Percentiles rank a stretch among this genome's conserved stretches.
phyloP scores from a whole-genome alignment of 2,797 vertebrate species.

The Syngnathus rostellatus region DNA sequence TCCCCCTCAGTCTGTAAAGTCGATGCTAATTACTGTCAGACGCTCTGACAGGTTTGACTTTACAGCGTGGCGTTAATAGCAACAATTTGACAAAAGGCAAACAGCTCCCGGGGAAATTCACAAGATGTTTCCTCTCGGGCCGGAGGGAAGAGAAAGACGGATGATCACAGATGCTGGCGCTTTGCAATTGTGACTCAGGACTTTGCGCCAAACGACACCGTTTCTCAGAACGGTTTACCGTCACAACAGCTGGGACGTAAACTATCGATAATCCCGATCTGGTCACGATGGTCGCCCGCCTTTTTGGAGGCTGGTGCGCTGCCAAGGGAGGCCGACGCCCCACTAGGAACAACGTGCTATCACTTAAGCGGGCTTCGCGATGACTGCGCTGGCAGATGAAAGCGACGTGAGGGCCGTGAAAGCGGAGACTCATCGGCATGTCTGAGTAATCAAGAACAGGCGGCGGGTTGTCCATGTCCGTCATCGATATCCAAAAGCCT shows the following conservation, averaged over 20 bases:
- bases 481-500: neutral
- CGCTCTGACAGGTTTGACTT: conserved; percentile 5
- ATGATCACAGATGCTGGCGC: conserved; percentile 3
- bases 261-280: conserved; percentile 4
- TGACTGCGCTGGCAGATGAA: conserved; percentile 4
- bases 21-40: conserved; percentile 3
- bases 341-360: conserved; percentile 1
- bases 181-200: neutral
- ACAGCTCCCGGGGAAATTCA: conserved; percentile 6
- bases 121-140: conserved; percentile 2
- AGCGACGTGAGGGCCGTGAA: neutral
- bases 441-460: conserved; percentile 4
- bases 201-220: neutral
- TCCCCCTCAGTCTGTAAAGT: conserved; percentile 13
- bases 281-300: neutral
- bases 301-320: neutral
- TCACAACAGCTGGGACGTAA: conserved; percentile 8
- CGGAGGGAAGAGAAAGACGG: neutral
- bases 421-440: neutral
- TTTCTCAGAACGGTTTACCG: neutral
- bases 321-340: neutral
- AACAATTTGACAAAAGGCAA: conserved; percentile 8
- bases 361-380: neutral
- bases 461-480: neutral
- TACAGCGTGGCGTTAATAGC: conserved; percentile 2